Conservation (phyloP, 1,140 invertebrate species). For the Ylistrum balloti region DNA sequence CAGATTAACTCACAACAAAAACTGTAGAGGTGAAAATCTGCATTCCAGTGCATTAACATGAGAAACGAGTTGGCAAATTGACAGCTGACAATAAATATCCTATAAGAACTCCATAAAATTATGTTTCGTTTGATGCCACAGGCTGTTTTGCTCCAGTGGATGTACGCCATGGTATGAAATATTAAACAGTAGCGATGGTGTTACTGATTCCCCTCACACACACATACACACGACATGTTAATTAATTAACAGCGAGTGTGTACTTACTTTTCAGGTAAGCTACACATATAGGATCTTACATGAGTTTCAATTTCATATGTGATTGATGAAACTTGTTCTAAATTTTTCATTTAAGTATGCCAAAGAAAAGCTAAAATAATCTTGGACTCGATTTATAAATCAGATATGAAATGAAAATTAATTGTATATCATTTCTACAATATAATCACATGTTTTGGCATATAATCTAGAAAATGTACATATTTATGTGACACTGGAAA, state of each 20-base stretch:
- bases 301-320: too few species aligned
- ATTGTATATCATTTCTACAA: too few species aligned
- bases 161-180: neutral
- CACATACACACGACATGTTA: neutral
- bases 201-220: conserved; percentile 11
- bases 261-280: neutral
- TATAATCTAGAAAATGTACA: too few species aligned
- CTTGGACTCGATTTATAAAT: too few species aligned
- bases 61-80: neutral
- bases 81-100: conserved; percentile 19
- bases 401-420: too few species aligned
- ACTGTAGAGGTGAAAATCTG: conserved; percentile 4
- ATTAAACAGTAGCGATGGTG: conserved; percentile 3
- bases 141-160: neutral
- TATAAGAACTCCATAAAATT: neutral
- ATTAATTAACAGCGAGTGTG: neutral
- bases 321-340: too few species aligned
- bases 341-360: too few species aligned
- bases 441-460: too few species aligned
- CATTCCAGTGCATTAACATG: conserved; percentile 19
- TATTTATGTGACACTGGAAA: too few species aligned
- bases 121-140: neutral
- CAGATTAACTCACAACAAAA: neutral
- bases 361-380: too few species aligned
- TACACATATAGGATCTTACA: neutral